A percentile compares a stretch with the other conserved stretches of the same genome.
Evolutionary conservation across 2,888 invertebrate genomes (phyloP).

Genomic region (Sarcophaga variegata): DNA sequence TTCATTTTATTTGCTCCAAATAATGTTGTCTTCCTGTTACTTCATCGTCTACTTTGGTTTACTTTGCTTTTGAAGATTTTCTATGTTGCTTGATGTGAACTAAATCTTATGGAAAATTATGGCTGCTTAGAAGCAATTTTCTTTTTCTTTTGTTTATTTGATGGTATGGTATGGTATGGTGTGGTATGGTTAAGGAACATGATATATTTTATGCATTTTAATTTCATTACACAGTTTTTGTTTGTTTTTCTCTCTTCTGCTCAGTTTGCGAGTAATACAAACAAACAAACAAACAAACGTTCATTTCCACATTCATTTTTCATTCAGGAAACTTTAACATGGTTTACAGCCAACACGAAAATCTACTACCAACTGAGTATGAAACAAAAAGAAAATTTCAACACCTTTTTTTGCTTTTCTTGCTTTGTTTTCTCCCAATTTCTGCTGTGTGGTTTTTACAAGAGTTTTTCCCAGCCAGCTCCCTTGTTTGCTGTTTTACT

Average conservation of each 20-base stretch:
- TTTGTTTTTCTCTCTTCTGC: constrained; percentile 6
- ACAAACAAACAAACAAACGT: constrained; percentile 19
- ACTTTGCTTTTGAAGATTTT: background rate
- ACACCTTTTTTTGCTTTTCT: constrained; percentile 52
- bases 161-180: background rate
- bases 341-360: constrained; percentile 19
- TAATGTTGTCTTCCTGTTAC: background rate
- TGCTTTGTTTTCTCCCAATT: constrained; percentile 23
- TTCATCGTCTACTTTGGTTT: background rate
- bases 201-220: constrained; percentile 51
- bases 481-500: background rate
- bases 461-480: constrained; percentile 34
- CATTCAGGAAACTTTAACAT: constrained; percentile 61
- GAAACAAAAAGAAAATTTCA: constrained; percentile 40
- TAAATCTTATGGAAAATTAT: background rate
- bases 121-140: constrained; percentile 13
- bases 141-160: background rate
- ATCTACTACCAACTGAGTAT: constrained; percentile 4
- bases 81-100: background rate
- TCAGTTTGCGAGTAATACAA: background rate
- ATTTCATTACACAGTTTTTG: constrained; percentile 20
- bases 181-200: background rate
- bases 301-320: constrained; percentile 33
- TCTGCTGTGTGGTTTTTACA: constrained; percentile 33
- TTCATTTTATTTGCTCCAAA: too few relatives aligned